phyloP scores from a whole-genome alignment of 2,797 vertebrate species.

The Gambelia wislizenii region DNA sequence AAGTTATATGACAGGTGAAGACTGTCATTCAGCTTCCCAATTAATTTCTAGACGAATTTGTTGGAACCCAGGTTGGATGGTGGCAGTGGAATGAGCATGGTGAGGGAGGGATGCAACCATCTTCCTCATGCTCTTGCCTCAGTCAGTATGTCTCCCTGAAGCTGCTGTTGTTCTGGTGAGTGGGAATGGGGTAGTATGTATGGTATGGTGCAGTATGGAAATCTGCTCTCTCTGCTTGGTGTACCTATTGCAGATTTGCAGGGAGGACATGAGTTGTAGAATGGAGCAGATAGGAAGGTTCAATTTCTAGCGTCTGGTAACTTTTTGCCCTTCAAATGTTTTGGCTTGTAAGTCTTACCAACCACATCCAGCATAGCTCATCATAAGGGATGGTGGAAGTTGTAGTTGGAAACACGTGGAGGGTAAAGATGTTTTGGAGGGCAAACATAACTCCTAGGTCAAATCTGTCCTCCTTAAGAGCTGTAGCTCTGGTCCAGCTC shows the following conservation, averaged over 20 bases:
- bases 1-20: neutral
- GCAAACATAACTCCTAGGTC: too few species aligned
- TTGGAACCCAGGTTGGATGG: too few species aligned
- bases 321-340: neutral
- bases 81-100: neutral
- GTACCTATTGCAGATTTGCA: neutral
- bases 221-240: neutral
- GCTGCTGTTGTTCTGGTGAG: too few species aligned
- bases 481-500: neutral
- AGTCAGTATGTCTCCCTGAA: too few species aligned
- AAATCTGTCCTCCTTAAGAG: neutral
- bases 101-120: too few species aligned
- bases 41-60: neutral
- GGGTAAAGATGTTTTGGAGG: too few species aligned
- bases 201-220: neutral
- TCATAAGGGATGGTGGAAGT: neutral
- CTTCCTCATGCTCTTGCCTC: too few species aligned
- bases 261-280: neutral
- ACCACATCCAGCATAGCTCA: neutral
- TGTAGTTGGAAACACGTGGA: neutral
- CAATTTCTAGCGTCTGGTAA: too few species aligned
- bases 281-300: neutral
- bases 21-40: neutral
- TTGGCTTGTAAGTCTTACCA: neutral
- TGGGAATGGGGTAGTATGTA: too few species aligned